Evolutionary conservation across 2,797 vertebrate genomes (phyloP), one percentile per base, ranked within the genome.

Genomic region (Gephyroberyx darwinii): DNA sequence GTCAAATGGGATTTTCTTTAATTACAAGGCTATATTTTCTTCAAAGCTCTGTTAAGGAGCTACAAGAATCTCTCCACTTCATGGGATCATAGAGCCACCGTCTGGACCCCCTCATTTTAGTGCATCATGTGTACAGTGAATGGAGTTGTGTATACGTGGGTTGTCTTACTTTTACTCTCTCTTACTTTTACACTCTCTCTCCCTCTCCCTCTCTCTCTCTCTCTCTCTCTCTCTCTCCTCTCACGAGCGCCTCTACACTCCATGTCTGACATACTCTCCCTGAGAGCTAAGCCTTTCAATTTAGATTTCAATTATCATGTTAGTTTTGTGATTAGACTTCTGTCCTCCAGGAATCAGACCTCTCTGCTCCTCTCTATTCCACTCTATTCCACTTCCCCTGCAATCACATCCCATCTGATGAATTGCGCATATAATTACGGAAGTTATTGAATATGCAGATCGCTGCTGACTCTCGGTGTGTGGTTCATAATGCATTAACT

Each of bases 391-490:
- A 92, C 92, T 92, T 92, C 92, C 91, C 91, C 91, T 89, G 94
- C 93, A 94, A 94, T 95, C 94, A 95, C 92, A 92, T 92, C 91
- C 90, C 92, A 94, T 94, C 92, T 94, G 94, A 95, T 94, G 94
- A 95, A 94, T 94, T 93, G 93, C 90, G 86, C 92, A 92, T 93
- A 90, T 95, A 93, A 94, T 95, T 94, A 94, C 88, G 89, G 92
- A 94, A 94, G 93, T 94, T 94, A 95, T 94, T 94, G 93, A 94
- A 94, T 93, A 95, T 95, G 93, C 93, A 94, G 93, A 94, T 94
- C 89, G 65, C 87, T 91, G 92, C 91, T 92, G 93, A 94, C 92
- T 93, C 91, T 92, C 90, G 83, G 90, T 92, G 90, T 91, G 91
- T 74, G 82, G 86, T 90, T 92, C 89, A 86, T 90, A 91, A 92